Evolutionary conservation across 1,140 invertebrate genomes (phyloP), one percentile per base, ranked within the genome.

Genomic region (Leguminivora glycinivorella): DNA sequence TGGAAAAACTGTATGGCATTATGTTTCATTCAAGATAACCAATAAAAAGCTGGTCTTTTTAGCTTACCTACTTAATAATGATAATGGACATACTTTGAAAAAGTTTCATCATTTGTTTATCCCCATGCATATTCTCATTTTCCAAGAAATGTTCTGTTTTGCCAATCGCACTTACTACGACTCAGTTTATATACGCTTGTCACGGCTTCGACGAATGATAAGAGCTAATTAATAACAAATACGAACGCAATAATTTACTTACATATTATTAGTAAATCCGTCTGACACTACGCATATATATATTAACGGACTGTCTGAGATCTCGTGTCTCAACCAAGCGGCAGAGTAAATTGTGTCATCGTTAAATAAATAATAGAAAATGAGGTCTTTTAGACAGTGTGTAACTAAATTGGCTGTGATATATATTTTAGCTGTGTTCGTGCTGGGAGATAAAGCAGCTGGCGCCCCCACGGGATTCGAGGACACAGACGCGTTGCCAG

Each of bases 241-340:
- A 63, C 17, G 3, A 22, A 63, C 26, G 47, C 22, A 52, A 52
- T 52, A 63, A 34, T 63, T 17, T 63, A 31, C 58, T n/a, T 63
- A 63, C 26, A 63, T 43, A 43, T 63, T 63, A 63, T 63, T 63
- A 29, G 58, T 63, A 63, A 63, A 63, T 63, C 58, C 26, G 58
- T 63, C 26, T 14, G 25, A 63, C 25, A 63, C 58, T 63, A 63
- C 58, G 58, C 58, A 63, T 34, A 63, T 29, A 52, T 22, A 63
- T 63, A 63, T 29, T 5, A 29, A 34, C 12, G 58, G 26, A 63
- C 58, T 17, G 29, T 63, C 58, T 63, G 58, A 5, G 26, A 63
- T 29, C 58, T 63, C 25, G 58, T 63, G 58, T 63, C 56, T 60
- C 58, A 34, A 63, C 17, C 19, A 3, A 31, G 24, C 25, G n/a